Evolutionary conservation across 2,113 vertebrate genomes (phyloP).

Genomic region (Leptodactylus fuscus): DNA sequence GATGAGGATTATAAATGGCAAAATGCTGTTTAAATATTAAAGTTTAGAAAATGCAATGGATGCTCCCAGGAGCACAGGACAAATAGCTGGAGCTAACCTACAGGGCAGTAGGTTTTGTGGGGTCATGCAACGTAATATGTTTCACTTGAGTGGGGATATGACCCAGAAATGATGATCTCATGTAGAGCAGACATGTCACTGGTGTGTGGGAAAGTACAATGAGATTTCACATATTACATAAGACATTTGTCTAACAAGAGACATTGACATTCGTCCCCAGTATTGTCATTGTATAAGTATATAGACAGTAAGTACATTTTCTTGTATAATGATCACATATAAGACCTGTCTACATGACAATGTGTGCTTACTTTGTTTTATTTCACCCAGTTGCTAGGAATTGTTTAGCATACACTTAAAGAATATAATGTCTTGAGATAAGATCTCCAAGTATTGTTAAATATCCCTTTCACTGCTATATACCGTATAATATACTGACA

Average conservation of each 20-base stretch:
- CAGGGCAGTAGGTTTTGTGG: constrained; percentile 57
- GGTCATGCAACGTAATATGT: constrained; percentile 54
- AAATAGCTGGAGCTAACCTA: constrained; percentile 58
- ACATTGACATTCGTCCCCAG: not conserved
- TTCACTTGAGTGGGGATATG: constrained; percentile 47
- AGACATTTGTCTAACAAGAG: not conserved
- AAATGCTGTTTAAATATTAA: constrained; percentile 61
- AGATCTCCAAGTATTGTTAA: not conserved
- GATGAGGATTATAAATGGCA: constrained; percentile 55
- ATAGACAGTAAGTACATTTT: not conserved
- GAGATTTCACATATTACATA: not conserved
- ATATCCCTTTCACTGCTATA: not conserved
- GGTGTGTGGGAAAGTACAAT: constrained; percentile 21
- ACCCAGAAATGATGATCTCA: constrained; percentile 53
- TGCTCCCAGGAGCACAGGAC: constrained; percentile 58
- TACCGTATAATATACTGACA: not conserved
- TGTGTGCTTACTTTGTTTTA: not conserved
- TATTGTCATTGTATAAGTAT: not conserved
- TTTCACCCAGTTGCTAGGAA: not conserved
- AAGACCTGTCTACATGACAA: not conserved
- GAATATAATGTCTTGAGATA: not conserved
- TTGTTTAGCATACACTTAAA: not conserved
- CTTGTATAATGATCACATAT: not conserved
- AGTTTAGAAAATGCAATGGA: constrained; percentile 52
- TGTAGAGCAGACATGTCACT: constrained; percentile 34